A percentile compares a stretch with the other conserved stretches of the same genome.
Evolutionary conservation across 1,140 invertebrate species (phyloP).

Genomic region (Leptoteleia sp.): DNA sequence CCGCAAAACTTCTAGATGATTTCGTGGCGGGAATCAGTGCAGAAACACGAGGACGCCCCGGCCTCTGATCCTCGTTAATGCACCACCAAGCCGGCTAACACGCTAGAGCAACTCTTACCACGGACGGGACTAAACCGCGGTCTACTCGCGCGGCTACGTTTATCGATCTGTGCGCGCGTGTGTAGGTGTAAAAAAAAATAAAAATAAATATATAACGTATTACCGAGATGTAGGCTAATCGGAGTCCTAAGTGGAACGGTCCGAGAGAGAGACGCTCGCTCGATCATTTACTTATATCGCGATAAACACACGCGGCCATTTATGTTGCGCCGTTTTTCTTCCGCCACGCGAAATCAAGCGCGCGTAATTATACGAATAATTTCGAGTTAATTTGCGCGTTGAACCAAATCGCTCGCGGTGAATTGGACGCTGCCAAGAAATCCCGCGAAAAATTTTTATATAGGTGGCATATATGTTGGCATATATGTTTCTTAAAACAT

Average conservation of each 20-base stretch:
- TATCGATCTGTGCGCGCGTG: slow-evolving; percentile 55
- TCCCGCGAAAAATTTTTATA: too few relatives aligned
- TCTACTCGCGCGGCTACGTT: too few relatives aligned
- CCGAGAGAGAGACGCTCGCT: slow-evolving; percentile 40
- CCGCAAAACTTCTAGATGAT: slow-evolving; percentile 30
- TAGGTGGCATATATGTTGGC: too few relatives aligned
- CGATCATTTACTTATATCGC: slow-evolving; percentile 44
- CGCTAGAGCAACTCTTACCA: slow-evolving; percentile 38
- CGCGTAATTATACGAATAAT: slow-evolving; percentile 49
- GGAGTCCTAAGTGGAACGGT: slow-evolving; percentile 59
- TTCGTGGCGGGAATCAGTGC: slow-evolving; percentile 58
- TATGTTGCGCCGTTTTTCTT: slow-evolving; percentile 22
- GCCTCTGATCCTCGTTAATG: slow-evolving; percentile 49
- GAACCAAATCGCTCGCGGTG: slow-evolving; percentile 6
- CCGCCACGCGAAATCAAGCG: slow-evolving; percentile 27
- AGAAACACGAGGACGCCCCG: slow-evolving; percentile 54
- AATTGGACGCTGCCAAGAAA: too few relatives aligned
- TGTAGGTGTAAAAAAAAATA: slow-evolving; percentile 67
- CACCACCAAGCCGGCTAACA: slow-evolving; percentile 55
- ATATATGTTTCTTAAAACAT: too few relatives aligned
- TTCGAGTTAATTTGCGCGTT: slow-evolving; percentile 32
- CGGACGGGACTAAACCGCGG: too few relatives aligned
- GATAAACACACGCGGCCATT: slow-evolving; percentile 10
- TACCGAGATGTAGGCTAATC: slow-evolving; percentile 65
- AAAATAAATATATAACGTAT: slow-evolving; percentile 64